phyloP scores from a whole-genome alignment of 2,113 vertebrate species.

The Pachypanchax playfairii region DNA sequence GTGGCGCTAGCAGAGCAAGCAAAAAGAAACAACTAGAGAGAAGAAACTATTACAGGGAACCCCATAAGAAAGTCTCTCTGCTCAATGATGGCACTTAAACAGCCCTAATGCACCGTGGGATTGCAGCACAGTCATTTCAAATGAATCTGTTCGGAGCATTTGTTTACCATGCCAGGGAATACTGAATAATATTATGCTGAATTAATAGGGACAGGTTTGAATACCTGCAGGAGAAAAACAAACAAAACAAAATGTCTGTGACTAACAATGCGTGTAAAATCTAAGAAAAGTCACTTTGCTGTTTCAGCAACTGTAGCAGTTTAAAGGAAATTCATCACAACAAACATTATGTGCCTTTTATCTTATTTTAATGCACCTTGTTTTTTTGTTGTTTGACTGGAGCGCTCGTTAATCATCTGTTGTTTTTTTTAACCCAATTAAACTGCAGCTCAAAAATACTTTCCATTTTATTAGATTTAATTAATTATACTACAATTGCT shows the following conservation, averaged over 20 bases:
- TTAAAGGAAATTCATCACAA: constrained; percentile 36
- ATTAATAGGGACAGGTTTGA: constrained; percentile 62
- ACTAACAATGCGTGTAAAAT: constrained; percentile 64
- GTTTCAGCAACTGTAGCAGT: constrained; percentile 18
- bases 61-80: constrained; percentile 27
- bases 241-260: constrained; percentile 58
- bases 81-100: constrained; percentile 52
- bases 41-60: constrained; percentile 27
- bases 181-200: constrained; percentile 63
- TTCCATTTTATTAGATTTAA: constrained; percentile 13
- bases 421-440: constrained; percentile 4
- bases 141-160: constrained; percentile 63
- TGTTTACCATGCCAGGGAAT: constrained; percentile 63
- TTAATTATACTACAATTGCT: constrained; percentile 16
- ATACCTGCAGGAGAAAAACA: constrained; percentile 63
- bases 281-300: constrained; percentile 24
- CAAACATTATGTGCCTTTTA: constrained; percentile 11
- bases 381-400: constrained; percentile 5
- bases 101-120: constrained; percentile 62
- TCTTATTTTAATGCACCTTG: not conserved
- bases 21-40: constrained; percentile 34
- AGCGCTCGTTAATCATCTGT: constrained; percentile 9
- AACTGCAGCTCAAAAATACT: constrained; percentile 1
- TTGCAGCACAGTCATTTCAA: constrained; percentile 63
- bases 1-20: not conserved